These are phyloP conservation scores for Melipona beecheii DNA, from an alignment of 2,888 invertebrate genomes.

Conservation along the genomic window DNA sequence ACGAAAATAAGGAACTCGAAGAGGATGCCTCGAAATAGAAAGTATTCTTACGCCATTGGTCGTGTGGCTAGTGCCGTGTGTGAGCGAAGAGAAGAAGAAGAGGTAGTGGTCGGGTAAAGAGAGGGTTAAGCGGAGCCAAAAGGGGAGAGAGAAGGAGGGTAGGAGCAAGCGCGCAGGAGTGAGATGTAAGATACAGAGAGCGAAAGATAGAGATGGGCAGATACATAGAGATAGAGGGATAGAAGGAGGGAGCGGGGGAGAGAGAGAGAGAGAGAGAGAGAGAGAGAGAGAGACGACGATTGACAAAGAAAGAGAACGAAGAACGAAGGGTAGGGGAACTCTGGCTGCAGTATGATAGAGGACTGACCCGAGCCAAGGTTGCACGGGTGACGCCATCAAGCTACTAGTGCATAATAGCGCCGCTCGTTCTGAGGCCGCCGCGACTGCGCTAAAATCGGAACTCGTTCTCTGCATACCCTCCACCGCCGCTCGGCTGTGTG, in stretches of 20 bases:
- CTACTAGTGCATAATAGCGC: slow-evolving; percentile 83
- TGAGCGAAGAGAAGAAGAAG: slow-evolving; percentile 39
- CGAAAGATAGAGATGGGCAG: too few species aligned
- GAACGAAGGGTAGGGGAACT: slow-evolving; percentile 69
- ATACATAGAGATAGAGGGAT: slow-evolving; percentile 11
- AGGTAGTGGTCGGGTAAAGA: slow-evolving; percentile 26
- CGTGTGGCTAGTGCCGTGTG: slow-evolving; percentile 59
- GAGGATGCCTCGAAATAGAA: slow-evolving; percentile 64
- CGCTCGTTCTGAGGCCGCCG: slow-evolving; percentile 75
- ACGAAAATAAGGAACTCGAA: slow-evolving; percentile 37
- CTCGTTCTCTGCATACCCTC: slow-evolving; percentile 67
- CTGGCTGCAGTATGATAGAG: slow-evolving; percentile 82
- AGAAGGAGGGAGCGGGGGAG: slow-evolving; percentile 30
- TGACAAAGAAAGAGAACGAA: slow-evolving; percentile 54
- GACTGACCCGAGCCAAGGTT: slow-evolving; percentile 84
- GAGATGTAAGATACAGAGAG: too few species aligned
- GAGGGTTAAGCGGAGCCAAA: slow-evolving; percentile 40
- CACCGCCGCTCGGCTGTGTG: not conserved
- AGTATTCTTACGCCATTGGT: slow-evolving; percentile 66
- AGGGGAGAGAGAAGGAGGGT: slow-evolving; percentile 28
- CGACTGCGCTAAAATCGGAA: slow-evolving; percentile 78
- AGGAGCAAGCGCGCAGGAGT: too few species aligned
- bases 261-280: not conserved
- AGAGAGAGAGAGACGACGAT: slow-evolving; percentile 26
- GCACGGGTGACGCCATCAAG: slow-evolving; percentile 83